Base-by-base conservation (phyloP, 2,888 invertebrate species). In the Mellilla xanthometata region DNA sequence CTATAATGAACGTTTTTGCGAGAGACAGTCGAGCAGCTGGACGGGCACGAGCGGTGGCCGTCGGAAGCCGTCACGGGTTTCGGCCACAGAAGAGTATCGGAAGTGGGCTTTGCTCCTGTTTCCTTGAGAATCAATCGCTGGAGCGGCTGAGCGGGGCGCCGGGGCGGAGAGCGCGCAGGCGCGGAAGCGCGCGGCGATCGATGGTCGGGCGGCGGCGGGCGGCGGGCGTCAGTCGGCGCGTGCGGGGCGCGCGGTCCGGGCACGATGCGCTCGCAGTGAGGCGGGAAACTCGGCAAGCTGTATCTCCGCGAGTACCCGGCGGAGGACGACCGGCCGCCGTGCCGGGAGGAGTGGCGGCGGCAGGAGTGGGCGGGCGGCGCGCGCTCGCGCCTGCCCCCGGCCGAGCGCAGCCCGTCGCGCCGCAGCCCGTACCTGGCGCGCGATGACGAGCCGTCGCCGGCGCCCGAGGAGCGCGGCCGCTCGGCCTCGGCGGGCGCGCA, bases 361-460 rank as follows among this genome's bases (percentile, higher is more conserved):
- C 81, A 84, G 68, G 86, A 90, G 56, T 88, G 90, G 81, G 58
- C 78, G 66, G 78, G 77, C 62, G 66, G 65, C 56, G 58, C 81
- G 93, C 90, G 94, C 93, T 83, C 91, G 60, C 82, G 87, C 92
- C 74, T 96, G 90, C 96, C 96, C 79, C 96, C 95, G 81, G 96
- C 96, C 84, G 96, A 96, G 93, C 94, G 96, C 81, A 95, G 95
- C 85, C 96, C 96, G 81, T 95, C 95, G 73, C 92, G 96, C 79
- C 95, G 95, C 90, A 93, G 94, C 82, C 93, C 93, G 76, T 93
- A 94, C 90, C 93, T 93, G 81, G 92, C 93, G 78, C 91, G 93
- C 81, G 93, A 94, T 89, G 96, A 96, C 86, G 95, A 96, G 85
- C 93, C 95, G 68, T 86, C 86, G 52, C 94, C 93, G 72, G 95